Evolutionary conservation across 2,888 invertebrate genomes (phyloP).

Genomic region (Fragum whitleyi): DNA sequence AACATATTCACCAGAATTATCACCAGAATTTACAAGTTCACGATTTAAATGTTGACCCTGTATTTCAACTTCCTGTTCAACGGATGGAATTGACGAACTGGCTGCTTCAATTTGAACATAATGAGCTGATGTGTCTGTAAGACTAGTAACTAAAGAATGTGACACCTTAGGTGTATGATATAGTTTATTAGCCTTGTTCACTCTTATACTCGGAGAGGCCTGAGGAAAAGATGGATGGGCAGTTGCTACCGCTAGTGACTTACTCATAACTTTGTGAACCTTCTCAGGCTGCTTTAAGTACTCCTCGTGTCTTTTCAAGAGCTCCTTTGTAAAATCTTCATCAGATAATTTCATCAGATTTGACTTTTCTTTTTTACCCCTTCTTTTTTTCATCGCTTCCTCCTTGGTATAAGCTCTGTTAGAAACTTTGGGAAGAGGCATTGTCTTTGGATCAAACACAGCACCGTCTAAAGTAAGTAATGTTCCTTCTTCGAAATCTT

Average conservation of each 20-base stretch:
- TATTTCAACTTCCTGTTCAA: slow-evolving; percentile 10
- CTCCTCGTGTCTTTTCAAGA: slow-evolving; percentile 53
- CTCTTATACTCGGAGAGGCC: slow-evolving; percentile 53
- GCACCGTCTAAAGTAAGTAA: slow-evolving; percentile 41
- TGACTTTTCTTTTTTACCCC: not conserved
- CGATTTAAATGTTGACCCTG: not conserved
- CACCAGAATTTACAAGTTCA: not conserved
- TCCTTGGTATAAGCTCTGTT: not conserved
- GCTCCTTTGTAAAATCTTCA: slow-evolving; percentile 54
- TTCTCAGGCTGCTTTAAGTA: slow-evolving; percentile 46
- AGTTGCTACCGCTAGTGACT: slow-evolving; percentile 40
- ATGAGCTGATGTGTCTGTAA: not conserved
- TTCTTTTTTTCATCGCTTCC: not conserved
- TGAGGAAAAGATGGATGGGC: slow-evolving; percentile 58
- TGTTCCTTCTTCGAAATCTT: slow-evolving; percentile 35
- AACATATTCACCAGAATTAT: not conserved
- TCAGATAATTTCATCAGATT: slow-evolving; percentile 36
- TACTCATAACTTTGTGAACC: slow-evolving; percentile 35
- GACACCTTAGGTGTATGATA: slow-evolving; percentile 46
- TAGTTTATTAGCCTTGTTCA: slow-evolving; percentile 45
- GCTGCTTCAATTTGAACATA: not conserved
- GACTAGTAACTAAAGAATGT: not conserved
- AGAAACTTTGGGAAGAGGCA: slow-evolving; percentile 40
- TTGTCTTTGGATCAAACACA: slow-evolving; percentile 42
- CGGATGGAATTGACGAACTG: not conserved